These are phyloP conservation scores for Papilio protenor DNA, from an alignment of 2,888 invertebrate species.

Conservation along the genomic window DNA sequence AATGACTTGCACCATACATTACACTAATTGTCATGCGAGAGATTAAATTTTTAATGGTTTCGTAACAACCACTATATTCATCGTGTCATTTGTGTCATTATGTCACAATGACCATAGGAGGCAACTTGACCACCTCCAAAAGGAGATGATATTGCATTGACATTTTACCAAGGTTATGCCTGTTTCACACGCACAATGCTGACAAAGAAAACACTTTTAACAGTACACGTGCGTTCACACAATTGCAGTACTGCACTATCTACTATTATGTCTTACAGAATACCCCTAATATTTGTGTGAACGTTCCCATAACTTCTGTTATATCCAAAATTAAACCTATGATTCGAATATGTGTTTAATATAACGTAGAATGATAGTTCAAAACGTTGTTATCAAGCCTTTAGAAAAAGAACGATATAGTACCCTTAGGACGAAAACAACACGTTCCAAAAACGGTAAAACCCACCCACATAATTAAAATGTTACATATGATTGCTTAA, in stretches of 20 bases:
- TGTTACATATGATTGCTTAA: constrained; percentile 24
- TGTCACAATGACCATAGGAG: constrained; percentile 8
- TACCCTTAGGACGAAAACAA: background rate
- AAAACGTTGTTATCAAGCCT: background rate
- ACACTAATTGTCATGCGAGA: background rate
- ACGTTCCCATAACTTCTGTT: too few relatives aligned
- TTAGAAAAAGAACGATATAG: background rate
- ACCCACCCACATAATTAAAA: constrained; percentile 15
- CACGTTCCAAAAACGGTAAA: background rate
- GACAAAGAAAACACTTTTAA: background rate
- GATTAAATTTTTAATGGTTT: constrained; percentile 13
- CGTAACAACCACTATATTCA: background rate
- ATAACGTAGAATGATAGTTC: background rate
- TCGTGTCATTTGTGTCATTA: constrained; percentile 2
- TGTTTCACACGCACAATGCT: background rate
- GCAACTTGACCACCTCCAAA: constrained; percentile 14
- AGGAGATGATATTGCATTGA: background rate
- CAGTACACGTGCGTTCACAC: background rate
- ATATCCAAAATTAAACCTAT: too few relatives aligned
- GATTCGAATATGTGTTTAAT: background rate
- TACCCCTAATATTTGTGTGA: too few relatives aligned
- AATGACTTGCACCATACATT: background rate
- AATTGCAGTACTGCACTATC: too few relatives aligned
- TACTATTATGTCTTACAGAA: too few relatives aligned
- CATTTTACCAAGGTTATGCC: background rate